Base-by-base conservation (phyloP, 2,797 vertebrate genomes). In the Lepilemur ruficaudatus region DNA sequence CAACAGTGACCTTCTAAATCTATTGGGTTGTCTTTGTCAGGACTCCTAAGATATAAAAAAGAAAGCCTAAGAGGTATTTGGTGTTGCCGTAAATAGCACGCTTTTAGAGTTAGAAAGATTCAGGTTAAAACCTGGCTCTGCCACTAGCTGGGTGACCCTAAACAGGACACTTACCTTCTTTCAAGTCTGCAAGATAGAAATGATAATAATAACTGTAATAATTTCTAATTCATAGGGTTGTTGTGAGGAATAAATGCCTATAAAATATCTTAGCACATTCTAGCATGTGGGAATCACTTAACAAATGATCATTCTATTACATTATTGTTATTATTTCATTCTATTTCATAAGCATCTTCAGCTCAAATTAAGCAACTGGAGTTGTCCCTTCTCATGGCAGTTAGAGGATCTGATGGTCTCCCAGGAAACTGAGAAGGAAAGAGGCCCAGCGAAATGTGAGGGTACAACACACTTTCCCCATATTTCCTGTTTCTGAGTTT, bases 401-500 rank as follows among this genome's bases (percentile, higher is more conserved):
- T 43, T 75, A 95, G 92, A 67, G 11, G 25, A 65, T 50, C n/a
- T 85, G 67, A 75, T 86, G 46, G 22, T 89, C 23, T 65, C 61
- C 92, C 59, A 87, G 41, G 67, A 89, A 93, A 93, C 93, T 83
- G 48, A 55, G 28, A 32, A 28, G 35, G 18, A 48, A 23, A 79
- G 61, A 87, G 18, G 10, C 63, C 32, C 72, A 18, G 61, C 17
- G 32, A 61, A 52, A 57, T 75, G 15, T 35, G 52, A 81, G 46
- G 5, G 43, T 15, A 91, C 30, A 80, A 8, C 28, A 70, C 63
- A 48, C 35, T 87, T 80, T 81, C 76, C 38, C 81, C 65, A 76
- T 35, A 43, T 28, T 67, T 22, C 69, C 41, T 86, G 70, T 69
- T 96, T 67, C 97, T 95, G 65, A 92, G 95, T 76, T 95, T 89